Percentiles rank a stretch among this genome's conserved stretches.
phyloP scores from a whole-genome alignment of 2,888 invertebrate species.

The Selenia dentaria region DNA sequence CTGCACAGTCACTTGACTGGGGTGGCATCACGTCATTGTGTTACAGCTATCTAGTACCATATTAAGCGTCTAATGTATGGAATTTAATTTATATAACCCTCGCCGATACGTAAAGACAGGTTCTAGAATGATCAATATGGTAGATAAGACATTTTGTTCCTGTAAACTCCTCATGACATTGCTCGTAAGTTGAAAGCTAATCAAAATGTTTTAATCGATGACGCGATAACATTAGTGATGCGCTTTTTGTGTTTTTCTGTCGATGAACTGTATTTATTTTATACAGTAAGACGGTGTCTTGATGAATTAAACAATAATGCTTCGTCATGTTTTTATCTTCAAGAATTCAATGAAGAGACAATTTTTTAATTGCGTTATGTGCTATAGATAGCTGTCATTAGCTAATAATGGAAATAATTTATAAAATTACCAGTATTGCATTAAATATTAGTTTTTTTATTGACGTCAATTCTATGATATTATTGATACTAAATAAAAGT shows the following conservation, averaged over 20 bases:
- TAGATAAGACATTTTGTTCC: slow-evolving; percentile 68
- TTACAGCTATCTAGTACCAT: slow-evolving; percentile 74
- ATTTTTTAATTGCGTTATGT: not conserved
- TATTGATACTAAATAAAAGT: no score
- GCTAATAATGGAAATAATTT: no score
- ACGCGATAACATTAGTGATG: slow-evolving; percentile 77
- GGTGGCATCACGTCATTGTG: slow-evolving; percentile 81
- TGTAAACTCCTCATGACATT: slow-evolving; percentile 75
- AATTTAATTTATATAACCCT: slow-evolving; percentile 77
- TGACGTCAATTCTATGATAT: no score
- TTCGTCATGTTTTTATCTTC: slow-evolving; percentile 19
- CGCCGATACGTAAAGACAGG: slow-evolving; percentile 61
- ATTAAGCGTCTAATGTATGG: slow-evolving; percentile 80
- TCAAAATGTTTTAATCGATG: slow-evolving; percentile 84
- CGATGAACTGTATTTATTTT: slow-evolving; percentile 39
- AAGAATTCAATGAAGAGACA: not conserved
- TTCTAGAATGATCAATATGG: slow-evolving; percentile 62
- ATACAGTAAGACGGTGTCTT: slow-evolving; percentile 32
- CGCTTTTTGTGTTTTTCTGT: slow-evolving; percentile 44
- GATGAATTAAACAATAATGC: slow-evolving; percentile 36
- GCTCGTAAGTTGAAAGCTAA: slow-evolving; percentile 82
- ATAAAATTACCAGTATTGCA: no score
- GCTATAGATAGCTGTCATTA: not conserved
- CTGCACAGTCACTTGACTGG: slow-evolving; percentile 81
- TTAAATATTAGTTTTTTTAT: no score